These are phyloP conservation scores for Haliaeetus leucogaster DNA, from an alignment of 2,113 vertebrate species.

Conservation along the genomic window DNA sequence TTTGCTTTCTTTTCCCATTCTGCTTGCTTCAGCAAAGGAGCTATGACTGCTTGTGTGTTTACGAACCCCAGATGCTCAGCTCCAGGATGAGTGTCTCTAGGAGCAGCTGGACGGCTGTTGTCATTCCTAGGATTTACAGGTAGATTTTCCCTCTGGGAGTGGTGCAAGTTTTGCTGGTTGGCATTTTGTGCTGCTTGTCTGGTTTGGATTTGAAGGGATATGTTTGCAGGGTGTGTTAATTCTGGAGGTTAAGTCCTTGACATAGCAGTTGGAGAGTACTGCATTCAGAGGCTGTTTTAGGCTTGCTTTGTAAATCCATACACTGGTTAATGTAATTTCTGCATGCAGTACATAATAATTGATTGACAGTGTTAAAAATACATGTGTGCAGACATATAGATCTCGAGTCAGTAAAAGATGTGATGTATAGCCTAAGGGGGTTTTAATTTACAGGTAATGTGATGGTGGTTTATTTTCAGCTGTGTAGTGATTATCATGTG, in stretches of 20 bases:
- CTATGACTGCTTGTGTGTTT: not conserved
- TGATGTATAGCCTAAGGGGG: not conserved
- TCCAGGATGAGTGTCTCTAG: not conserved
- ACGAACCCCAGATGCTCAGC: not conserved
- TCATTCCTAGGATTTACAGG: not conserved
- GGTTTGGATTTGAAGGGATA: not conserved
- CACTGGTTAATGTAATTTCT: not conserved
- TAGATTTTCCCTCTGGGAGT: not conserved
- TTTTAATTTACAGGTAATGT: not conserved
- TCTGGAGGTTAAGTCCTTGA: not conserved
- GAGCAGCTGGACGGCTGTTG: not conserved
- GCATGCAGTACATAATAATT: not conserved
- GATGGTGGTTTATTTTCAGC: not conserved
- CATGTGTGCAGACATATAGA: not conserved
- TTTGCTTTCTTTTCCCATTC: not conserved
- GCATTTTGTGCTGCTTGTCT: slow-evolving; percentile 16
- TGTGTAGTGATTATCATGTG: not conserved
- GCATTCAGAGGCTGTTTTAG: not conserved
- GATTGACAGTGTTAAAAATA: not conserved
- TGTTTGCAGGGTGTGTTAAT: not conserved
- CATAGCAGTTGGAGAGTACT: not conserved
- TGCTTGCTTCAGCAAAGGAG: not conserved
- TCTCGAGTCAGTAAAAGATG: not conserved
- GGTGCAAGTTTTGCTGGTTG: not conserved
- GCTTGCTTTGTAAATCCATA: not conserved